Conservation (phyloP, 2,113 vertebrate genomes). For the Gavia stellata region DNA sequence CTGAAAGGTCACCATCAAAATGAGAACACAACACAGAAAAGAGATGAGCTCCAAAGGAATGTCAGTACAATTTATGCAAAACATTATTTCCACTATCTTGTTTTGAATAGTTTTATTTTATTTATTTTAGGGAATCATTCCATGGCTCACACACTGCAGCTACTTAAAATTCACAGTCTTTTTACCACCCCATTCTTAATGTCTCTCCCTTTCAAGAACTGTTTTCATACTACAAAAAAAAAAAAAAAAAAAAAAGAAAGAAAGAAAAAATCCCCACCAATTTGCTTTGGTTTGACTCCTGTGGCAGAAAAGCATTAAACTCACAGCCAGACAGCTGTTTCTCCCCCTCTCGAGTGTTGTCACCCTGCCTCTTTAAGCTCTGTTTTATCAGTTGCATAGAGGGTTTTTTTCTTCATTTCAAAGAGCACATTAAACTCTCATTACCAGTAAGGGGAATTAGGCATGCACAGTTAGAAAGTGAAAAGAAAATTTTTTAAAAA, state of each 20-base stretch:
- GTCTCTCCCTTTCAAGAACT: neutral
- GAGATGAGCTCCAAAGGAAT: neutral
- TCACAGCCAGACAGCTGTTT: slow-evolving; percentile 14
- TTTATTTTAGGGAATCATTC: neutral
- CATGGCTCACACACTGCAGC: neutral
- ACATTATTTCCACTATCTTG: neutral
- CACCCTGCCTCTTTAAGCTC: slow-evolving; percentile 4
- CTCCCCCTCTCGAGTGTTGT: neutral
- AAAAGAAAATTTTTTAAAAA: neutral
- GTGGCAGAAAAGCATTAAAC: slow-evolving; percentile 10
- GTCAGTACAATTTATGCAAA: neutral
- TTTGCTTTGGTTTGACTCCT: neutral
- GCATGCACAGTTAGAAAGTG: slow-evolving; percentile 15
- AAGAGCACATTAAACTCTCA: slow-evolving; percentile 52
- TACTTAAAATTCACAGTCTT: neutral
- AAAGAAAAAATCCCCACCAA: neutral
- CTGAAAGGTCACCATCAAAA: slow-evolving; percentile 2
- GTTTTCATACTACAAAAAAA: neutral
- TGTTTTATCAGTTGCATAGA: slow-evolving; percentile 12
- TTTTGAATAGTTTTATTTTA: neutral
- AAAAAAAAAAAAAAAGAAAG: too few species aligned
- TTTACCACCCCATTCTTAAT: neutral
- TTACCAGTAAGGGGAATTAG: slow-evolving; percentile 61
- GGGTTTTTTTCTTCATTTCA: slow-evolving; percentile 21
- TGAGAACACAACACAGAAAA: neutral